Base-by-base conservation (phyloP, 64 coral and sea anemone species). In the Anthopleura sola region DNA sequence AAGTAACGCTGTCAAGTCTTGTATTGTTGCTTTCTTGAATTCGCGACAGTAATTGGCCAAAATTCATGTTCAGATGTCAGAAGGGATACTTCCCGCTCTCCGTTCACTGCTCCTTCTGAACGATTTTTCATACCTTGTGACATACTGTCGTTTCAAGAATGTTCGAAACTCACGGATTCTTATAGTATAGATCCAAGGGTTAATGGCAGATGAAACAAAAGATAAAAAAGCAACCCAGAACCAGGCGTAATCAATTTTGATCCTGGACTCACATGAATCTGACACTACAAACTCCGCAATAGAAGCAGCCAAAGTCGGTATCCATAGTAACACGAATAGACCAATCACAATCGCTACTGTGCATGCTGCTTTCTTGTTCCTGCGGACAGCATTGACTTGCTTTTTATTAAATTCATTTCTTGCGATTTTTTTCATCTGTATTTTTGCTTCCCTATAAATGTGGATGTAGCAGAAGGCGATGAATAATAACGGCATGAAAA, bases 151-250 rank as follows among this genome's bases (percentile, higher is more conserved):
- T 28, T 23, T 83, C 13, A 83, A 37, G 23, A 83, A 53, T 16
- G 46, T 24, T 1, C 51, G 48, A 49, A 90, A 90, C 34, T 90
- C 88, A 21, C 46, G 88, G 24, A 90, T 83, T 31, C 88, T 75
- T 39, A 90, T 76, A 20, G 88, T 60, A 78, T 90, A 90, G 7
- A 90, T 75, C 88, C 88, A 90, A n/a, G 88, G 88, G 56, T 90
- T 85, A 0, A 79, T 23, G 0, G 81, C 88, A 21, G 88, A 90
- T 47, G 88, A 90, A 5, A 55, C 40, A 49, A 84, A 90, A 24
- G 81, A 84, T 6, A 90, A 21, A 56, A 84, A 85, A 20, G 88
- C 88, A 4, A 90, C 23, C 88, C 88, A 90, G 50, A 90, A 90
- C 88, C 88, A 90, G 23, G 82, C 88, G 60, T 57, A 85, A 47